These are phyloP conservation scores for Florisuga fusca DNA, from an alignment of 2,797 vertebrate genomes.

Conservation along the genomic window DNA sequence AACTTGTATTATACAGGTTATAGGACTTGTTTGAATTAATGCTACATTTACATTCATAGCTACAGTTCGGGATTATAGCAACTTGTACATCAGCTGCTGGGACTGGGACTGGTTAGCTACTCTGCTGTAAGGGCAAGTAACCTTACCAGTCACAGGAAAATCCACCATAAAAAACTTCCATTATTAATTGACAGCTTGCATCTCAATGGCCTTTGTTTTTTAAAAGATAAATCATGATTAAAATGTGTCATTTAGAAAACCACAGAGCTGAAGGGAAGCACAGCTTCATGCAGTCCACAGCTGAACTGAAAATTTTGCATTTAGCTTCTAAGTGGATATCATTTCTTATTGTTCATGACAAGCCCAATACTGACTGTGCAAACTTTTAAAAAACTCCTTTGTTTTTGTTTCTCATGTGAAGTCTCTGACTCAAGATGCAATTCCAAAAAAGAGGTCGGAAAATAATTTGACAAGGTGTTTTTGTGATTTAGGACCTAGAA, in stretches of 20 bases:
- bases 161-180: neutral
- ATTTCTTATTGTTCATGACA: neutral
- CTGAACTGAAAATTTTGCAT: neutral
- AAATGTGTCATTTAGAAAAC: neutral
- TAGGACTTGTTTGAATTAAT: neutral
- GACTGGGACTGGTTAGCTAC: neutral
- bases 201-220: neutral
- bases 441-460: neutral
- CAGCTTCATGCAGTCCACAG: neutral
- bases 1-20: neutral
- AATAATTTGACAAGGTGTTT: conserved; percentile 1
- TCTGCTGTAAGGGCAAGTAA: neutral
- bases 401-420: neutral
- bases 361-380: neutral
- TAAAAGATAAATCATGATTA: neutral
- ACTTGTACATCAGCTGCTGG: neutral
- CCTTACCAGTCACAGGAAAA: neutral
- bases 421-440: neutral
- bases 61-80: neutral
- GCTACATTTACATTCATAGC: neutral
- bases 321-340: neutral
- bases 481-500: neutral
- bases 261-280: neutral
- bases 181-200: neutral
- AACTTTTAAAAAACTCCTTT: neutral